Evolutionary conservation across 2,797 vertebrate genomes (phyloP), one percentile per base, ranked within the genome.

Genomic region (Discoglossus pictus): DNA sequence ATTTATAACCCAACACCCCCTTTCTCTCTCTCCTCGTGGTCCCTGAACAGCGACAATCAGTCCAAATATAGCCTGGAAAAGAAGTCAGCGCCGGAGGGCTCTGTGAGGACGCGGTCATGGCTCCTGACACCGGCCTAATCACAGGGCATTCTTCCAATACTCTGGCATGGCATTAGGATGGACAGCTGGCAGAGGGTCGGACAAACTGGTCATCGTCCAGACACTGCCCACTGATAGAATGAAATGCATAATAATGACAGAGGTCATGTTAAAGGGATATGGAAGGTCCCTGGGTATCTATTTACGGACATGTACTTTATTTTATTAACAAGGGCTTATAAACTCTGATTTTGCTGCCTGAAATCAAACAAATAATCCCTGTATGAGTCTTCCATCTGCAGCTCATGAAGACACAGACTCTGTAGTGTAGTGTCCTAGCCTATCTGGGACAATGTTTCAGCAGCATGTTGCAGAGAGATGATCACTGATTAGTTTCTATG

Each of bases 91-190:
- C 59, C 51, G 43, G 58, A 51, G 61, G 60, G 24, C 60, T 63
- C 36, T 38, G 25, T 25, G 35, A 63, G 67, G 12, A 42, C 67
- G 51, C 51, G 63, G 60, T 50, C 60, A 70, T 58, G 67, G 61
- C 46, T 63, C 60, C 58, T 51, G 60, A 71, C 61, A 64, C 53
- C 56, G 52, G 68, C 68, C 61, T 64, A 51, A 25, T 58, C 52
- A 71, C 51, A 64, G 44, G 68, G 61, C 53, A 56, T 64, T 59
- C 25, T 64, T 71, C 68, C 68, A 71, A 43, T 59, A 64, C 52
- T 23, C 35, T 70, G 52, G 53, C 68, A 64, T 64, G 52, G 58
- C 60, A 64, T 71, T 63, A 43, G 53, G 13, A 58, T 23, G 25
- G 60, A 64, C 61, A 71, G 61, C 68, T 71, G 68, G 60, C 61